A percentile compares a stretch with the other conserved stretches of the same genome.
These are phyloP conservation scores for Nomada fucata DNA, from an alignment of 2,888 invertebrate genomes.

Conservation along the genomic window DNA sequence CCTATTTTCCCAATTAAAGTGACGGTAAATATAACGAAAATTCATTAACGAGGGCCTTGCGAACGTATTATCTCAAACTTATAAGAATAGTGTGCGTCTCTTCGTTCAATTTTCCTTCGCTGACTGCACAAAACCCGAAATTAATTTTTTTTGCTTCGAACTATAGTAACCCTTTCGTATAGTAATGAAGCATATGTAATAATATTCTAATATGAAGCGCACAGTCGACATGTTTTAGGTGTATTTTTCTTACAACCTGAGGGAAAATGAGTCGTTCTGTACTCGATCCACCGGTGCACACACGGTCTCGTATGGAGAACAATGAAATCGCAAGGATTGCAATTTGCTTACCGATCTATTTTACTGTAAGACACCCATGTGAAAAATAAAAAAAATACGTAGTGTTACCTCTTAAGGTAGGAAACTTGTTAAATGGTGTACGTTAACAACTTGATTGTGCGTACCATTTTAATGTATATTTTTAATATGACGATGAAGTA, in stretches of 20 bases:
- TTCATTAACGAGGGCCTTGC: background rate
- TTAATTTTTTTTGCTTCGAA: background rate
- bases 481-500: constrained; percentile 77
- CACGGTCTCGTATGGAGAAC: constrained; percentile 26
- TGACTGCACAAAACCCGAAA: constrained; percentile 45
- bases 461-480: constrained; percentile 80
- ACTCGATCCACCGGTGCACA: constrained; percentile 42
- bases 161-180: background rate
- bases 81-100: background rate
- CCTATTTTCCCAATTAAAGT: background rate
- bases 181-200: constrained; percentile 5
- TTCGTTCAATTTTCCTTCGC: background rate
- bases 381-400: constrained; percentile 39
- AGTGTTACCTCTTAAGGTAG: constrained; percentile 62
- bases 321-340: constrained; percentile 45
- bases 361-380: constrained; percentile 59
- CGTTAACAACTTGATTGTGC: constrained; percentile 71
- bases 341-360: constrained; percentile 71
- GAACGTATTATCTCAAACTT: background rate
- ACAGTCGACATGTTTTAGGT: background rate
- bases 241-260: background rate
- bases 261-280: constrained; percentile 12
- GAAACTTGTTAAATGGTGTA: constrained; percentile 71
- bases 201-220: background rate
- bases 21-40: background rate